A percentile compares a stretch with the other conserved stretches of the same genome.
phyloP scores from a whole-genome alignment of 1,140 invertebrate species.

The Dufourea novaeangliae region DNA sequence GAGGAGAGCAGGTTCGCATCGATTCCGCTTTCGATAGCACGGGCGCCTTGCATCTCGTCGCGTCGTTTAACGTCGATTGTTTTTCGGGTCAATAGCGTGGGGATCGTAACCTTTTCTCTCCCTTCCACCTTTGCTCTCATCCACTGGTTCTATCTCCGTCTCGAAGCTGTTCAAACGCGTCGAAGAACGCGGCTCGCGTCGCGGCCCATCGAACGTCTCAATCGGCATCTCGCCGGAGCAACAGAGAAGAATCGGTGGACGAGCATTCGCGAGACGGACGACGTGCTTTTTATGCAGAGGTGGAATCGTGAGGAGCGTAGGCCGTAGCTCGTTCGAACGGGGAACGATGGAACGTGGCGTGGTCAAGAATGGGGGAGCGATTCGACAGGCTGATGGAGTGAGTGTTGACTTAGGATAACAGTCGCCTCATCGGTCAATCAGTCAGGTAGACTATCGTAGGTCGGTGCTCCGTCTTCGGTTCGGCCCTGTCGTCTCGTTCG shows the following conservation, averaged over 20 bases:
- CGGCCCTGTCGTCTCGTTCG: slow-evolving; percentile 68
- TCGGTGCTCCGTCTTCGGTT: slow-evolving; percentile 76
- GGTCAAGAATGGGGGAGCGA: slow-evolving; percentile 49
- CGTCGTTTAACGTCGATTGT: slow-evolving; percentile 30
- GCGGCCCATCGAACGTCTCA: slow-evolving; percentile 15
- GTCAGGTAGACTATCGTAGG: slow-evolving; percentile 77
- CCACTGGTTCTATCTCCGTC: too few relatives aligned
- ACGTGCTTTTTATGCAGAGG: slow-evolving; percentile 30
- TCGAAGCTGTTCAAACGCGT: too few relatives aligned
- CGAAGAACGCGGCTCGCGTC: background rate
- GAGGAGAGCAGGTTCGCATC: slow-evolving; percentile 20
- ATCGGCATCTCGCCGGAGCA: background rate
- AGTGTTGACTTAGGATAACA: slow-evolving; percentile 82
- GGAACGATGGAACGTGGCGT: slow-evolving; percentile 40
- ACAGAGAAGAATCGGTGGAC: background rate
- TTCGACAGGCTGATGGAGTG: slow-evolving; percentile 79
- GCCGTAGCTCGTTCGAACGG: slow-evolving; percentile 7
- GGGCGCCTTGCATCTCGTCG: background rate
- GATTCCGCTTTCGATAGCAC: slow-evolving; percentile 15
- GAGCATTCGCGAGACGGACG: background rate
- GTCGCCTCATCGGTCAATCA: slow-evolving; percentile 82
- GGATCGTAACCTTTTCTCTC: background rate
- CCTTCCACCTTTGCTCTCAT: too few relatives aligned
- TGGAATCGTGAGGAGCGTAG: slow-evolving; percentile 12
- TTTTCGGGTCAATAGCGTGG: slow-evolving; percentile 34